Base-by-base conservation (phyloP, 2,113 vertebrate species). In the Phycodurus eques region DNA sequence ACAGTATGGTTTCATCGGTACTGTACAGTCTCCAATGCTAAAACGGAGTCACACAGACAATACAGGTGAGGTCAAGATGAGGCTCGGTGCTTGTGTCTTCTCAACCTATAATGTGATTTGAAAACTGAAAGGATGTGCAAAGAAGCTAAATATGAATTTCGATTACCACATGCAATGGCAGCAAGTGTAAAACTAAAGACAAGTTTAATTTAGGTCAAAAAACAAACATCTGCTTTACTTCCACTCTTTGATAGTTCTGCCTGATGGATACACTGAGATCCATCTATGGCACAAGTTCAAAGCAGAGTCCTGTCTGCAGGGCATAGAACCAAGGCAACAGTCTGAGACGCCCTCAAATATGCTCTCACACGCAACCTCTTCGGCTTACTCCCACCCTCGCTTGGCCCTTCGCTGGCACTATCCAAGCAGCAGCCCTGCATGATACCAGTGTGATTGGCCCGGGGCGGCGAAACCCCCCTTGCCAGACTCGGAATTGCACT, bases 251-350 rank as follows among this genome's bases (percentile, higher is more conserved):
- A 57, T 17, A 62, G 60, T 59, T 67, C n/a, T 60, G 51, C 72
- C 54, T 49, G 27, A 44, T 67, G 61, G 64, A 59, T 60, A 73
- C 68, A 63, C 43, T 17, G 60, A 5, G 2, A 53, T 57, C 59
- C 19, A 47, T 71, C 42, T 70, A 68, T 53, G 62, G 62, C 67
- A 39, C 47, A 5, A 72, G 81, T 75, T 79, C 71, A 78, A 7
- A 72, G 74, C 86, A 84, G 75, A 88, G 82, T 85, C 86, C 87
- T 75, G 68, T 74, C 80, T 81, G 78, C 67, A 75, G 77, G 72
- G 61, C 53, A 2, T 19, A 17, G 62, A 72, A 81, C 57, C 62
- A 43, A 53, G 70, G 66, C 76, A 67, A 83, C 49, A 63, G 71
- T 74, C 66, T 63, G 75, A 78, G 77, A 82, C 71, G 70, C 70